phyloP scores from a whole-genome alignment of 2,888 invertebrate species.

The Pristionchus maxplancki region DNA sequence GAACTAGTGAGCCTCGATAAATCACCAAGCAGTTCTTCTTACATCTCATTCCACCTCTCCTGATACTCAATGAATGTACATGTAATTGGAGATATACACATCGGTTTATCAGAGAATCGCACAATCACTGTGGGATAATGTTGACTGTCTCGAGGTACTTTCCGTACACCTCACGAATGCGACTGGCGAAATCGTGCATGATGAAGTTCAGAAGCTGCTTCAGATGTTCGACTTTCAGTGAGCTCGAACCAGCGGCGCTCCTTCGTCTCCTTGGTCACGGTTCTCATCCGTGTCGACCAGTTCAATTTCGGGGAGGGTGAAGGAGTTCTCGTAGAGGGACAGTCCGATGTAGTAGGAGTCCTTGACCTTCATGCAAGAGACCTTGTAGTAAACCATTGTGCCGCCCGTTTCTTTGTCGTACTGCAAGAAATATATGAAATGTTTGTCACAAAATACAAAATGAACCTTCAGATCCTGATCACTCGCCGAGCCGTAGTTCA shows the following conservation, averaged over 20 bases:
- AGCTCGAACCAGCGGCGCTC: conserved; percentile 46
- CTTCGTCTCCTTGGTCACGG: too few species aligned
- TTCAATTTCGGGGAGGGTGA: conserved; percentile 48
- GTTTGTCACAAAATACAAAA: too few species aligned
- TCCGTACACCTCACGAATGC: conserved; percentile 49
- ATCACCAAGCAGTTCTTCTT: too few species aligned
- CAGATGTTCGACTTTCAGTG: conserved; percentile 35
- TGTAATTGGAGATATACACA: too few species aligned
- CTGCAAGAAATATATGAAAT: conserved; percentile 7
- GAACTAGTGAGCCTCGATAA: too few species aligned
- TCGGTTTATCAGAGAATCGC: too few species aligned
- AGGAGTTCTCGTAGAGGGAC: conserved; percentile 50
- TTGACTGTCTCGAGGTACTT: conserved; percentile 46
- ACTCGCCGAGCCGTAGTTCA: conserved; percentile 9
- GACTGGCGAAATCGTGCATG: conserved; percentile 52
- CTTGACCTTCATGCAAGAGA: conserved; percentile 50
- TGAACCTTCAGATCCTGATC: conserved; percentile 45
- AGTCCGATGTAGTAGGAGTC: too few species aligned
- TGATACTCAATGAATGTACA: too few species aligned
- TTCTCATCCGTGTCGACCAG: conserved; percentile 40
- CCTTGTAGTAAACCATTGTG: conserved; percentile 52
- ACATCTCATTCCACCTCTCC: too few species aligned
- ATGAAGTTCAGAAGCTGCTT: conserved; percentile 51
- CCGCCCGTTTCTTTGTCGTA: conserved; percentile 50
- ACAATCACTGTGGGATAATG: background rate